Base-by-base conservation (phyloP, 2,888 invertebrate species). In the Hydropsyche betteni region DNA sequence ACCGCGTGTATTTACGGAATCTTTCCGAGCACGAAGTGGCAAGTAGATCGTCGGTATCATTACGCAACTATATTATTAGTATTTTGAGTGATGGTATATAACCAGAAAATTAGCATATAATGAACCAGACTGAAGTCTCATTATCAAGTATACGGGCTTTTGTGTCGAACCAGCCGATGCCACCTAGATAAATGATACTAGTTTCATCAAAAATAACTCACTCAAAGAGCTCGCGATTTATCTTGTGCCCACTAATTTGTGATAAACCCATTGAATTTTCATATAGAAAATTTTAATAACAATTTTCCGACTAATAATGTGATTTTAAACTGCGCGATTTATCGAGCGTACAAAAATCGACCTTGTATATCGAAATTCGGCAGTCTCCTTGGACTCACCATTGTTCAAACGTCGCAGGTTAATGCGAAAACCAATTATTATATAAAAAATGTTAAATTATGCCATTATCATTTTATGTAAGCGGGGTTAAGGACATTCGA, bases 21-120 rank as follows among this genome's bases (percentile, higher is more conserved):
- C 44, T 8, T 44, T 44, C 44, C 44, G 10, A 16, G 64, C 36
- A 64, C 34, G 36, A 64, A 64, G 64, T 64, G n/a, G 64, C n/a
- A 64, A 64, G 64, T 64, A 36, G 64, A 33, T 12, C 36, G 64
- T 64, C 10, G 64, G 8, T 64, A 64, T 61, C 55, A 72, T 58
- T 50, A 55, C 50, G 58, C 44, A 36, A 72, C 36, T 58, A 44
- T 72, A 44, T 72, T 72, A 72, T 72, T 58, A 72, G 72, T 72
- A 61, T 58, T 72, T 72, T 72, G 72, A 55, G 44, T 58, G 72
- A 72, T 72, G 52, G 58, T 72, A 36, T 72, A 58, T 16, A 14
- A 16, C 36, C 72, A 58, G 69, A 75, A 75, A 75, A 75, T 75
- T 75, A 70, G 61, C 75, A 75, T 75, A 75, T 75, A 75, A 75